A percentile compares a stretch with the other conserved stretches of the same genome.
phyloP scores from a whole-genome alignment of 2,113 vertebrate species.

The Carassius auratus region DNA sequence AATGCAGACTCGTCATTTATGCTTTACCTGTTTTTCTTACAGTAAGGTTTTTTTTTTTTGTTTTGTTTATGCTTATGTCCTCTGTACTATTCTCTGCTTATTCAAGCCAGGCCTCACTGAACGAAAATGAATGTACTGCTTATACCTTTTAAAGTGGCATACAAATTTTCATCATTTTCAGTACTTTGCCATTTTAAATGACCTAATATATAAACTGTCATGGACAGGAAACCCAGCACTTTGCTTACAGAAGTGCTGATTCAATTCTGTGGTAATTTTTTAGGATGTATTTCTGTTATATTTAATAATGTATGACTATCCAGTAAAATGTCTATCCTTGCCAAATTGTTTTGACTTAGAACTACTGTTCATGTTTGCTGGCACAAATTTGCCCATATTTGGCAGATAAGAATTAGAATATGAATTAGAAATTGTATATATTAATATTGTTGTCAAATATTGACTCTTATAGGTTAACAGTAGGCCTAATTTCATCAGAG shows the following conservation, averaged over 20 bases:
- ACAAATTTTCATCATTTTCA: neutral
- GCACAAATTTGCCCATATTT: neutral
- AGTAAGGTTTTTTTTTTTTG: no score
- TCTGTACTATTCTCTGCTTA: neutral
- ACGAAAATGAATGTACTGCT: neutral
- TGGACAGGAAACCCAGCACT: neutral
- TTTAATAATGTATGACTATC: slow-evolving; percentile 16
- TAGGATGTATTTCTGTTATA: neutral
- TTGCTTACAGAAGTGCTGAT: neutral
- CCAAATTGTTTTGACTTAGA: neutral
- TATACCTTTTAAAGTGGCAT: no score
- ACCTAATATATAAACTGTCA: neutral
- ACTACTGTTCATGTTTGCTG: neutral
- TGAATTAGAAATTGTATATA: no score
- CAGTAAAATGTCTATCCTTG: slow-evolving; percentile 5
- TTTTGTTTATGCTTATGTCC: no score
- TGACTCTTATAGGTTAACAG: neutral
- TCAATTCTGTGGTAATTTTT: neutral
- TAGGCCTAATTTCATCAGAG: neutral
- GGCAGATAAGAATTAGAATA: neutral
- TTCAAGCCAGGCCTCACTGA: neutral
- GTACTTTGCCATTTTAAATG: neutral
- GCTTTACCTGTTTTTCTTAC: neutral
- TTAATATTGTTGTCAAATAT: neutral
- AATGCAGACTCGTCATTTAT: neutral